phyloP scores from a whole-genome alignment of 2,888 invertebrate species.

The Chirona hameri region DNA sequence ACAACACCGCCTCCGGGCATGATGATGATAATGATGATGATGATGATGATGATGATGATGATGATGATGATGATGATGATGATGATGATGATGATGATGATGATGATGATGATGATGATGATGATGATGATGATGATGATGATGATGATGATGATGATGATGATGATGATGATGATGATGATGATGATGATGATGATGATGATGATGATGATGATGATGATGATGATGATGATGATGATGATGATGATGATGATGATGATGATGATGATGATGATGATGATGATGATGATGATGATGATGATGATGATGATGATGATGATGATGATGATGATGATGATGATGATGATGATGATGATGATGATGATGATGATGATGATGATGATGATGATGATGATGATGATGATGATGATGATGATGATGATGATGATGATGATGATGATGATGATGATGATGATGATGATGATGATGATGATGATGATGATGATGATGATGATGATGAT shows the following conservation, averaged over 20 bases:
- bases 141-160: conserved; percentile 31
- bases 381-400: conserved; percentile 31
- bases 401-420: conserved; percentile 30
- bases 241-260: conserved; percentile 28
- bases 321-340: conserved; percentile 31
- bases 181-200: conserved; percentile 29
- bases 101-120: conserved; percentile 31
- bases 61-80: conserved; percentile 28
- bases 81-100: conserved; percentile 31
- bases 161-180: conserved; percentile 31
- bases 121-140: conserved; percentile 31
- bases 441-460: no score
- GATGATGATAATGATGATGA: conserved; percentile 25
- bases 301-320: conserved; percentile 30
- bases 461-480: conserved; percentile 27
- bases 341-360: conserved; percentile 31
- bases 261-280: conserved; percentile 22
- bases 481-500: conserved; percentile 25
- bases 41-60: not conserved
- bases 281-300: conserved; percentile 26
- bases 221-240: conserved; percentile 25
- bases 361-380: conserved; percentile 31
- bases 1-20: no score
- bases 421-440: no score
- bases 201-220: conserved; percentile 30